phyloP scores from a whole-genome alignment of 2,797 vertebrate genomes.

The Brachymystax lenok region DNA sequence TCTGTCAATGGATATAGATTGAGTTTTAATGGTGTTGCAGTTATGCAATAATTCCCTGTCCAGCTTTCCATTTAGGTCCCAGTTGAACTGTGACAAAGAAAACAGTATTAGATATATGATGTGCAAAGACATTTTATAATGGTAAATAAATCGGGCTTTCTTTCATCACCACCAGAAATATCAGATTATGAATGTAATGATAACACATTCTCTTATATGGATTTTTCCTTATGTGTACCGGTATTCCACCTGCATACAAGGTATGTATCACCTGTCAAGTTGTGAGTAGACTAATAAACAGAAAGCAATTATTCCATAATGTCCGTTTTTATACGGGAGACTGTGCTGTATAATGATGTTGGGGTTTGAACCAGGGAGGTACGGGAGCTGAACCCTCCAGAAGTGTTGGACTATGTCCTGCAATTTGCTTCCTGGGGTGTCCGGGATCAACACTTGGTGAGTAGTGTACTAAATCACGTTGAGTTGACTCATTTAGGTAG shows the following conservation, averaged over 20 bases:
- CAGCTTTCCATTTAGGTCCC: neutral
- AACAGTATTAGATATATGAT: neutral
- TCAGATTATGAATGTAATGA: too few relatives aligned
- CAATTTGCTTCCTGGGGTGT: conserved; percentile 80
- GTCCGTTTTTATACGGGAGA: too few relatives aligned
- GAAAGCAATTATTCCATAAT: neutral
- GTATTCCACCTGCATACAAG: conserved; percentile 74
- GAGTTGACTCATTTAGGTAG: neutral
- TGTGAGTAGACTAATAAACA: neutral
- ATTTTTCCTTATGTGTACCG: conserved; percentile 62
- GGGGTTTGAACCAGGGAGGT: conserved; percentile 64
- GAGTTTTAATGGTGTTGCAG: neutral
- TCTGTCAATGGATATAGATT: too few relatives aligned
- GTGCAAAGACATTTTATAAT: too few relatives aligned
- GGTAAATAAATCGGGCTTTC: too few relatives aligned
- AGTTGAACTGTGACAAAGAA: neutral
- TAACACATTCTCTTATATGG: neutral
- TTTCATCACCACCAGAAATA: too few relatives aligned
- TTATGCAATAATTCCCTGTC: neutral
- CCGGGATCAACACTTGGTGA: conserved; percentile 75
- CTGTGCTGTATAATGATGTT: neutral
- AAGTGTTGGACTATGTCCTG: conserved; percentile 73
- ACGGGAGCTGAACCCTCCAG: conserved; percentile 75
- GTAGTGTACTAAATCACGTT: conserved; percentile 22
- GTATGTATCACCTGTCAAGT: conserved; percentile 42